phyloP scores from a whole-genome alignment of 2,888 invertebrate species.

The Cephonodes hylas region DNA sequence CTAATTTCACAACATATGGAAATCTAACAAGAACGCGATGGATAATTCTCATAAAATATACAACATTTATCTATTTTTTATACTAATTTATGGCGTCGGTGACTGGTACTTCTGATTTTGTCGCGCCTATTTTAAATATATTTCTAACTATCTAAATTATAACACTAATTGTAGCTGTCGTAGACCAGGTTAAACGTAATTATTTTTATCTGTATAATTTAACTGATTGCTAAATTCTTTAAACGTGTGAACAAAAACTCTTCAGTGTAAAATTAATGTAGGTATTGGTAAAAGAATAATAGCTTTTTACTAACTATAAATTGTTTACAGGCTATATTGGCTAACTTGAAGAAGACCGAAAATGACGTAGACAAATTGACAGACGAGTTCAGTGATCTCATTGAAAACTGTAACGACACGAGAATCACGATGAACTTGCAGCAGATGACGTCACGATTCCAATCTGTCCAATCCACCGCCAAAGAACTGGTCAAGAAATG shows the following conservation, averaged over 20 bases:
- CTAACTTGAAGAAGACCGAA: slow-evolving; percentile 90
- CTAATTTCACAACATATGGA: slow-evolving; percentile 59
- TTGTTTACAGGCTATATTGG: slow-evolving; percentile 84
- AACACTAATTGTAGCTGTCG: slow-evolving; percentile 73
- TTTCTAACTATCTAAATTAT: slow-evolving; percentile 32
- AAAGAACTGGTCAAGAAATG: slow-evolving; percentile 96
- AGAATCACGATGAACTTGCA: slow-evolving; percentile 93
- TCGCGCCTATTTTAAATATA: slow-evolving; percentile 27
- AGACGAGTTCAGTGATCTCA: slow-evolving; percentile 91
- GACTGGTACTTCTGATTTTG: slow-evolving; percentile 45
- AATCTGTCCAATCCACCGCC: slow-evolving; percentile 92
- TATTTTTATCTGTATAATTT: slow-evolving; percentile 14
- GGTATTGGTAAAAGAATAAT: not conserved
- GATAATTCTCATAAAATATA: slow-evolving; percentile 1
- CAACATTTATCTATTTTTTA: slow-evolving; percentile 28
- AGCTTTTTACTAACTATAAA: not conserved
- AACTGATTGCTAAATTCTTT: slow-evolving; percentile 2
- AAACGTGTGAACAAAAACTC: not conserved
- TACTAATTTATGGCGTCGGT: slow-evolving; percentile 49
- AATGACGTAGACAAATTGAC: slow-evolving; percentile 92
- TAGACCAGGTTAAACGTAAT: slow-evolving; percentile 63
- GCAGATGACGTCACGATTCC: slow-evolving; percentile 93
- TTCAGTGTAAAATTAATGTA: not conserved
- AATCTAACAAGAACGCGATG: slow-evolving; percentile 39
- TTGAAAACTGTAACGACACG: slow-evolving; percentile 92